Evolutionary conservation across 2,888 invertebrate species (phyloP).

Genomic region (Leptinotarsa tumamoca): DNA sequence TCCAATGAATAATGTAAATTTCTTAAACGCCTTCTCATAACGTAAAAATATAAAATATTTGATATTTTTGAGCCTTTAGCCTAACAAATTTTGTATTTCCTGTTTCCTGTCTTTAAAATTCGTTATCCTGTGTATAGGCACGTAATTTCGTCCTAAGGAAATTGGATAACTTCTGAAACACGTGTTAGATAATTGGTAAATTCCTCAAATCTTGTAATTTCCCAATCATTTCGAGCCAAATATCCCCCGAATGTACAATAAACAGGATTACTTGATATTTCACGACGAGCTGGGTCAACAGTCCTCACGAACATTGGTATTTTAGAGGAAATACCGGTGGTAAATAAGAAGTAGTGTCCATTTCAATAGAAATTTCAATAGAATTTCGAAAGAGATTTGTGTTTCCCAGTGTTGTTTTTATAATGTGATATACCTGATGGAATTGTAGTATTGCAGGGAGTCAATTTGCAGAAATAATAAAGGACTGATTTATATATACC

Average conservation of each 20-base stretch:
- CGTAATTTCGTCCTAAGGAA: background rate
- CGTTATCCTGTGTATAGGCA: too few relatives aligned
- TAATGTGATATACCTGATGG: background rate
- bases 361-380: background rate
- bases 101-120: background rate
- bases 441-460: too few relatives aligned
- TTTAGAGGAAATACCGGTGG: constrained; percentile 2
- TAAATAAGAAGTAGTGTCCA: background rate
- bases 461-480: too few relatives aligned
- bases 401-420: background rate
- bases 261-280: constrained; percentile 9
- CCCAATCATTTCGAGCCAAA: constrained; percentile 8
- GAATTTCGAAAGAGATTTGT: background rate
- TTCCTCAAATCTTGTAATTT: constrained; percentile 5
- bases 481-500: too few relatives aligned
- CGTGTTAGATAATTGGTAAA: constrained; percentile 11
- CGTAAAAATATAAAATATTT: too few relatives aligned
- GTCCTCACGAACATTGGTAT: background rate
- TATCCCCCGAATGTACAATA: background rate
- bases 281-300: constrained; percentile 2
- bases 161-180: constrained; percentile 6
- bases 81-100: background rate
- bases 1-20: too few relatives aligned
- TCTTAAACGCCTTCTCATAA: too few relatives aligned
- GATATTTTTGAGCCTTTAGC: too few relatives aligned